These are phyloP conservation scores for Tachina fera DNA, from an alignment of 2,888 invertebrate genomes.

Conservation along the genomic window DNA sequence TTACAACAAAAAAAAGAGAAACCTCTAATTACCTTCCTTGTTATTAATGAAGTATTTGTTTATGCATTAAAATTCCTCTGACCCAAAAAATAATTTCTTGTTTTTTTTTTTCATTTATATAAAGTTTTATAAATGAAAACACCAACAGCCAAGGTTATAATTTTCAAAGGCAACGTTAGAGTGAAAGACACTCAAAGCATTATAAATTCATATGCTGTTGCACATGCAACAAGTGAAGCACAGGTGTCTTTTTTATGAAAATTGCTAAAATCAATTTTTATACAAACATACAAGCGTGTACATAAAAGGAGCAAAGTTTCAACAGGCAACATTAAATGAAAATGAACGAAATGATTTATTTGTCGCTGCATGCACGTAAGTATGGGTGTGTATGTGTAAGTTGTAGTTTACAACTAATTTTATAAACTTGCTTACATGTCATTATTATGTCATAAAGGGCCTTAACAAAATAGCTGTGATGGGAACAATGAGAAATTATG, in stretches of 20 bases:
- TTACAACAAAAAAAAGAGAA: not conserved
- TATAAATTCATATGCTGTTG: slow-evolving; percentile 24
- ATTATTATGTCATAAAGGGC: too few species aligned
- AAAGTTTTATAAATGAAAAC: not conserved
- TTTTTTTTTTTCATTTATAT: too few species aligned
- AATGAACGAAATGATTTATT: not conserved
- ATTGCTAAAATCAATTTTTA: not conserved
- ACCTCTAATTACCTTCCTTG: slow-evolving; percentile 12
- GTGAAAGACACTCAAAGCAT: not conserved
- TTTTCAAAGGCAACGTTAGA: not conserved
- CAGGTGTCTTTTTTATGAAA: slow-evolving; percentile 12
- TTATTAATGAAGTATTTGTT: slow-evolving; percentile 16
- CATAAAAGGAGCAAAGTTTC: not conserved
- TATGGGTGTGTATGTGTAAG: too few species aligned
- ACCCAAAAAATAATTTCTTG: not conserved
- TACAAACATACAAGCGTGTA: not conserved
- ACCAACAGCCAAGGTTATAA: not conserved
- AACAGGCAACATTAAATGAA: not conserved
- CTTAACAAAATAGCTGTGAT: too few species aligned
- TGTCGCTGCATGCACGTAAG: too few species aligned
- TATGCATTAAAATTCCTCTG: slow-evolving; percentile 3
- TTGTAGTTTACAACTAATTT: too few species aligned
- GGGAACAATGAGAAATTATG: too few species aligned
- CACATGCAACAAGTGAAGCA: slow-evolving; percentile 30
- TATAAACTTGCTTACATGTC: too few species aligned